phyloP scores from a whole-genome alignment of 2,113 vertebrate genomes.

The Menidia beryllina region DNA sequence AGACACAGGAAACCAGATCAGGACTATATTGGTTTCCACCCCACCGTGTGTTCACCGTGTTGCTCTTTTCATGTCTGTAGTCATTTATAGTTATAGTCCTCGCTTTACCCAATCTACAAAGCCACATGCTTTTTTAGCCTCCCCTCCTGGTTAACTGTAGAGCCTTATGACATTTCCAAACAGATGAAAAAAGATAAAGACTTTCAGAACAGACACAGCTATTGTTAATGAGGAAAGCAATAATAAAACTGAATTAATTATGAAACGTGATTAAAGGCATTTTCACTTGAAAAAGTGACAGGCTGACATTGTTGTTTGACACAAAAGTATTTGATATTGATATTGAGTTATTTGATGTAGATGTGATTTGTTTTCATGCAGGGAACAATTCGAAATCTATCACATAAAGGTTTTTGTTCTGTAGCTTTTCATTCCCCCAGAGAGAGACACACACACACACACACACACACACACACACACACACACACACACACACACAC shows the following conservation, averaged over 20 bases:
- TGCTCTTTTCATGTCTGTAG: constrained; percentile 6
- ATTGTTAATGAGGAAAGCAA: constrained; percentile 38
- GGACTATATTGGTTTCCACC: constrained; percentile 12
- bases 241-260: constrained; percentile 38
- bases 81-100: constrained; percentile 20
- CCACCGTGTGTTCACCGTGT: constrained; percentile 4
- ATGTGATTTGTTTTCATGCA: constrained; percentile 25
- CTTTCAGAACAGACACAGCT: constrained; percentile 42
- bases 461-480: too few relatives aligned
- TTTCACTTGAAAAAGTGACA: constrained; percentile 15
- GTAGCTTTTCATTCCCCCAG: background rate
- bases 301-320: constrained; percentile 38
- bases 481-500: constrained; percentile 2
- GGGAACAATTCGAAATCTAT: constrained; percentile 18
- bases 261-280: constrained; percentile 23
- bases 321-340: constrained; percentile 40
- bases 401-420: background rate
- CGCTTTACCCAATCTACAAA: constrained; percentile 10
- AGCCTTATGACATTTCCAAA: constrained; percentile 30
- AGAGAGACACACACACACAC: too few relatives aligned
- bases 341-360: constrained; percentile 41
- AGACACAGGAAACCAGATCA: constrained; percentile 9
- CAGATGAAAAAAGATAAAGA: too few relatives aligned
- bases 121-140: constrained; percentile 19
- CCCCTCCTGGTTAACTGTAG: background rate